Evolutionary conservation across 2,113 vertebrate species (phyloP), one percentile per base, ranked within the genome.

Genomic region (Ariopsis seemanni): DNA sequence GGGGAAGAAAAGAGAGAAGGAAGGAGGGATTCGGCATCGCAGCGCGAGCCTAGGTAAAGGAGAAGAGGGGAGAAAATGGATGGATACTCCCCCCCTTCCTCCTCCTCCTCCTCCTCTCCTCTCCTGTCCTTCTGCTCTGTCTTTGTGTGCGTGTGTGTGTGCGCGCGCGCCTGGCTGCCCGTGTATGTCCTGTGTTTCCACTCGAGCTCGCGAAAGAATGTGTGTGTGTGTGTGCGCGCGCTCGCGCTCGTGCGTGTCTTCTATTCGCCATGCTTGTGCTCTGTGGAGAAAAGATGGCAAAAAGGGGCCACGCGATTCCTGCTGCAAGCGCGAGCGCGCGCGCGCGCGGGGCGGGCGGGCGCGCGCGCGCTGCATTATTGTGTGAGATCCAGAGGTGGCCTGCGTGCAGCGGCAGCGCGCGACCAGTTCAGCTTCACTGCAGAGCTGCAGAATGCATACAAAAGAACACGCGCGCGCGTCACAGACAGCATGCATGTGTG

Each of bases 321-420:
- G 67, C 20, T 57, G 67, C 83, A 72, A 30, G 30, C 30, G 30
- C 67, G 63, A 65, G 20, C 67, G 63, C 82, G 20, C 34, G 30
- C 82, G 69, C 62, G 71, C 65, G 15, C 67, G 53, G 69, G n/a
- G n/a, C n/a, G n/a, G n/a, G n/a, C n/a, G n/a, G n/a, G n/a, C n/a
- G 71, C 71, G 25, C 48, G 71, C 27, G 84, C 71, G 79, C 79
- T 82, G 79, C 79, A 20, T 85, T 74, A 85, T 85, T 85, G 84
- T 85, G 84, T 50, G 84, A 57, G 84, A 85, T 85, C 84, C 84
- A 85, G 84, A 85, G 84, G 84, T 85, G 84, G 84, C 71, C 71
- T 82, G 79, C 58, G 79, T 82, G 7, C 79, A 82, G 57, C 79
- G 57, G 58, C 83, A 34, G 67, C 50, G 50, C 65, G 52, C 50